These are phyloP conservation scores for Akabosia matsudoensis DNA, from an alignment of 1,140 invertebrate genomes.

Conservation along the genomic window DNA sequence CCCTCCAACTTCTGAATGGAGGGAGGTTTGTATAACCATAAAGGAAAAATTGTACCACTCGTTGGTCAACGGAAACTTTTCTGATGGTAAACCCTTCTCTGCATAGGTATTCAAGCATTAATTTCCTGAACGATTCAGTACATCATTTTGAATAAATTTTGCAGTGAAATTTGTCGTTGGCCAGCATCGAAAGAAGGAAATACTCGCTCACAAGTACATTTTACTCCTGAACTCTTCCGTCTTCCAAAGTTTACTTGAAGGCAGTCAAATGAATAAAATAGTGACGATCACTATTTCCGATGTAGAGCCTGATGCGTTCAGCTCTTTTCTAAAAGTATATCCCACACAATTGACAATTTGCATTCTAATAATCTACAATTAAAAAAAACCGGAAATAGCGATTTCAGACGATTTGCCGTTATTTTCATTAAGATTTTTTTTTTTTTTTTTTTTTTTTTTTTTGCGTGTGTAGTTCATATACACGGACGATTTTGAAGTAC, in stretches of 20 bases:
- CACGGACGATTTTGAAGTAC: slow-evolving; percentile 37
- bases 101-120: background rate
- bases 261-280: slow-evolving; percentile 21
- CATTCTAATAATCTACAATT: no score
- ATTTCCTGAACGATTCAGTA: background rate
- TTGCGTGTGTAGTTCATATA: slow-evolving; percentile 31
- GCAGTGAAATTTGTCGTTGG: slow-evolving; percentile 36
- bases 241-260: slow-evolving; percentile 29
- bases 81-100: slow-evolving; percentile 14
- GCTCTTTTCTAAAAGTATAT: slow-evolving; percentile 34
- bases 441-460: background rate
- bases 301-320: slow-evolving; percentile 36
- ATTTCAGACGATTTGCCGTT: no score
- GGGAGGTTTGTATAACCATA: slow-evolving; percentile 26
- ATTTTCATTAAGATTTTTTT: background rate
- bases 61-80: slow-evolving; percentile 27
- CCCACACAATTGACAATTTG: no score
- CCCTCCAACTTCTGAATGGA: slow-evolving; percentile 22
- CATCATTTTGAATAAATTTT: background rate
- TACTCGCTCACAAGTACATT: slow-evolving; percentile 28
- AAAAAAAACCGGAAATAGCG: no score
- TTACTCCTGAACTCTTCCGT: slow-evolving; percentile 22
- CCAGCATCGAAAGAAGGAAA: slow-evolving; percentile 28
- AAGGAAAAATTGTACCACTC: slow-evolving; percentile 33
- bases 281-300: slow-evolving; percentile 31